Evolutionary conservation across 1,140 invertebrate species (phyloP).

Genomic region (Arctopsyche grandis): DNA sequence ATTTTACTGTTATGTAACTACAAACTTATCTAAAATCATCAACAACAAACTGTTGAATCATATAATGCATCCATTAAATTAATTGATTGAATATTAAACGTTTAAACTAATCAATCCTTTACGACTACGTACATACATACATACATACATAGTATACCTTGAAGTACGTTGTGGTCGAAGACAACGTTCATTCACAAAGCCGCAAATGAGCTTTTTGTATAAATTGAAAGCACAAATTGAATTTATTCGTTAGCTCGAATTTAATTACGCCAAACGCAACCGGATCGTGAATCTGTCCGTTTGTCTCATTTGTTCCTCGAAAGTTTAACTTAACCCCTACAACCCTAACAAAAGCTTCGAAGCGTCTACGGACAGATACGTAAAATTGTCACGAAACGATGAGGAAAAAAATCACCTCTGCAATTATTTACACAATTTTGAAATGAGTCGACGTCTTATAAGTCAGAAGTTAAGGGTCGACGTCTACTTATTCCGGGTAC

Average conservation of each 20-base stretch:
- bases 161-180: not conserved
- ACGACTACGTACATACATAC: not conserved
- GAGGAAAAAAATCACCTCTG: not conserved
- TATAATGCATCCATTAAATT: no score
- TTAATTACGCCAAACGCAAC: conserved; percentile 32
- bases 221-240: conserved; percentile 35
- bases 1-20: no score
- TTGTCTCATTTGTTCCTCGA: not conserved
- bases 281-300: not conserved
- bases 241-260: conserved; percentile 28
- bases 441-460: conserved; percentile 40
- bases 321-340: not conserved
- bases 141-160: not conserved
- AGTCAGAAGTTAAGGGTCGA: conserved; percentile 29
- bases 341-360: not conserved
- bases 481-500: no score
- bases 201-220: conserved; percentile 24
- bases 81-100: no score
- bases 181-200: not conserved
- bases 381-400: no score
- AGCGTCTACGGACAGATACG: not conserved
- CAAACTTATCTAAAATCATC: no score
- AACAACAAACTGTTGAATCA: no score
- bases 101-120: no score
- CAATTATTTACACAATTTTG: not conserved